Conservation (phyloP, 2,888 invertebrate genomes). For the Eilema griseolum region DNA sequence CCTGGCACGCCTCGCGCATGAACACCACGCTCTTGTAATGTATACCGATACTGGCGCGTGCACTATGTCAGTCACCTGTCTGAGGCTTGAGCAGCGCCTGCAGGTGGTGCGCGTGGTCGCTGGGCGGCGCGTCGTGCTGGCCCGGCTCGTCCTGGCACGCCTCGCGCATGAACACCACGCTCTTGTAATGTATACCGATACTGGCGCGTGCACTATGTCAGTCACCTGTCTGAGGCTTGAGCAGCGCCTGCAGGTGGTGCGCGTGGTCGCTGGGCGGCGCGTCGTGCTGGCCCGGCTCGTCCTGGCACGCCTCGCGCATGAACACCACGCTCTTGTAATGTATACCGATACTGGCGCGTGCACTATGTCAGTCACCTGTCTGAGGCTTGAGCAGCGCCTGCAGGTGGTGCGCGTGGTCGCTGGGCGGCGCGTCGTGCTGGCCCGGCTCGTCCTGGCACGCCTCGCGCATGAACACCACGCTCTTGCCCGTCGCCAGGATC, state of each 20-base stretch:
- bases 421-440: constrained; percentile 76
- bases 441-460: constrained; percentile 93
- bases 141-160: constrained; percentile 93
- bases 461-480: constrained; percentile 97
- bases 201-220: neutral
- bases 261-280: constrained; percentile 79
- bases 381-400: constrained; percentile 85
- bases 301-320: constrained; percentile 96
- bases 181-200: constrained; percentile 84
- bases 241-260: constrained; percentile 89
- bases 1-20: constrained; percentile 96
- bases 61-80: constrained; percentile 43
- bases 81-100: constrained; percentile 85
- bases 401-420: constrained; percentile 87
- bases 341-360: too few species aligned
- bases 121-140: constrained; percentile 76
- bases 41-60: too few species aligned
- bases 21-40: constrained; percentile 95
- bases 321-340: constrained; percentile 95
- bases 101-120: constrained; percentile 87
- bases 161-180: constrained; percentile 97
- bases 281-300: constrained; percentile 86
- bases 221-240: constrained; percentile 63
- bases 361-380: constrained; percentile 48
- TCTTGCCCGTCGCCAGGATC: constrained; percentile 97